phyloP scores from a whole-genome alignment of 2,797 vertebrate genomes.

The Syngnathus acus region DNA sequence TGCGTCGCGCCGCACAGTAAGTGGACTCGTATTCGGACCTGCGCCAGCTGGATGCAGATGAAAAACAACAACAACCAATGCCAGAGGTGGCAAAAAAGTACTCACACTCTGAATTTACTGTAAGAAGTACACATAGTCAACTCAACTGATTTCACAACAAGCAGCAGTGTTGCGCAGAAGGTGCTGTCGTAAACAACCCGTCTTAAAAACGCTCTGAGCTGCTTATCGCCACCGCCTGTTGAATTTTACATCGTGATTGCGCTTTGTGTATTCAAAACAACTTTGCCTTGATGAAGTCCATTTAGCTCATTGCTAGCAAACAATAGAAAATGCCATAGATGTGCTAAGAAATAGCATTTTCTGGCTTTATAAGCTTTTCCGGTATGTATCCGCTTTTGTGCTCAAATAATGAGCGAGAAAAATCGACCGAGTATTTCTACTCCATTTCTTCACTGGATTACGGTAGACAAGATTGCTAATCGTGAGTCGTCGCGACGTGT shows the following conservation, averaged over 20 bases:
- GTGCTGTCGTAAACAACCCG: not conserved
- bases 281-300: not conserved
- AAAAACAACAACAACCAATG: not conserved
- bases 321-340: not conserved
- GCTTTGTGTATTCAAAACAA: not conserved
- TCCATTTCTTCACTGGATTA: not conserved
- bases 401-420: not conserved
- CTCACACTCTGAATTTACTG: not conserved
- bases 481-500: constrained; percentile 9
- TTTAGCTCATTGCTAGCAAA: not conserved
- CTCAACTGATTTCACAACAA: not conserved
- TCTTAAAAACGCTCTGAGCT: not conserved
- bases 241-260: not conserved
- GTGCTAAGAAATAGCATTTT: not conserved
- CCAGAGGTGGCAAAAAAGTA: not conserved
- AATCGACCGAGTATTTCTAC: not conserved
- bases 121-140: not conserved
- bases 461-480: not conserved
- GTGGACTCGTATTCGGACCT: not conserved
- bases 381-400: not conserved
- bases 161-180: not conserved
- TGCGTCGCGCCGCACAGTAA: constrained; percentile 11
- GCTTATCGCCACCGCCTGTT: not conserved
- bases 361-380: too few species aligned
- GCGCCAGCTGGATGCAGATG: not conserved